These are phyloP conservation scores for Cygnus atratus DNA, from an alignment of 2,113 vertebrate genomes.

Conservation along the genomic window DNA sequence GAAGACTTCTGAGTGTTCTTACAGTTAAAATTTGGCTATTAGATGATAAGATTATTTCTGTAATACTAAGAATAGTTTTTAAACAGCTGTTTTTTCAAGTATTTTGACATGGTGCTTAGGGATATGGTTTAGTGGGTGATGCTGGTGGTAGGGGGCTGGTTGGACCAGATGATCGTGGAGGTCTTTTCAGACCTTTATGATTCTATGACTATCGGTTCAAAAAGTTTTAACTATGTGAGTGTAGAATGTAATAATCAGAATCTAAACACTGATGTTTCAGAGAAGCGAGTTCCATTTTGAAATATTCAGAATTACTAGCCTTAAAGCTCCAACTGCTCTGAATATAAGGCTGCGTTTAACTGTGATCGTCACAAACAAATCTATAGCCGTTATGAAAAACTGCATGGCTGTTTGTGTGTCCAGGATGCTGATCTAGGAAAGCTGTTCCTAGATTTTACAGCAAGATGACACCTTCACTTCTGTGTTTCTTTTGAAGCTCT, in stretches of 20 bases:
- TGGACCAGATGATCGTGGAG: too few species aligned
- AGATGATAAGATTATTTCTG: not conserved
- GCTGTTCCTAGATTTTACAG: not conserved
- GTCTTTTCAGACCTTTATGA: too few species aligned
- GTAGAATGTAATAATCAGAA: not conserved
- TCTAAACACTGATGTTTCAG: not conserved
- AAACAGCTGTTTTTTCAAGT: not conserved
- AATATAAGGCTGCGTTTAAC: not conserved
- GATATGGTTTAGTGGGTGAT: too few species aligned
- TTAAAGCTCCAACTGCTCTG: not conserved
- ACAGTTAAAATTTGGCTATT: not conserved
- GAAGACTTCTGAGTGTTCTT: not conserved
- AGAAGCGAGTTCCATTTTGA: not conserved
- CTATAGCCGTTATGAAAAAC: not conserved
- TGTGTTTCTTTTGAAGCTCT: not conserved
- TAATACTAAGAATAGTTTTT: not conserved
- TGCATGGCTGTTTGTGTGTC: not conserved
- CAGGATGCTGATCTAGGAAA: not conserved
- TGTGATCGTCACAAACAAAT: not conserved
- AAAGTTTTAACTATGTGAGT: not conserved
- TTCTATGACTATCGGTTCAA: not conserved
- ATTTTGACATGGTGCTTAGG: too few species aligned
- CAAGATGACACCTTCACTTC: not conserved
- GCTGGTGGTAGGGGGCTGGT: too few species aligned
- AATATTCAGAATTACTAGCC: not conserved